A percentile compares a stretch with the other conserved stretches of the same genome.
Conservation (phyloP, 2,113 vertebrate species). For the Cryptotis parvus region DNA sequence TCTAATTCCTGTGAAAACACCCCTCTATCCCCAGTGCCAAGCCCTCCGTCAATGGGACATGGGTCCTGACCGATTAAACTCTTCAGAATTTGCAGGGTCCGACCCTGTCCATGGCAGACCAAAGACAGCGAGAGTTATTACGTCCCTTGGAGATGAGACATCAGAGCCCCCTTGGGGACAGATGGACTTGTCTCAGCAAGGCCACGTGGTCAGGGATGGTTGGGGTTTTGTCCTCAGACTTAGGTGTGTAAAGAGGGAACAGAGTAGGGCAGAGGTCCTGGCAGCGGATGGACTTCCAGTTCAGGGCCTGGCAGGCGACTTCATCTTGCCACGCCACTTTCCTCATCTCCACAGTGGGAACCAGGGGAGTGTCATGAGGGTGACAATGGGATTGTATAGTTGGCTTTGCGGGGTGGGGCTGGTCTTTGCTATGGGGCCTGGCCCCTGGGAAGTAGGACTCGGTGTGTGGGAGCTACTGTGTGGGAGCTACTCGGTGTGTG, state of each 20-base stretch:
- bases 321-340: background rate
- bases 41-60: background rate
- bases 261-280: no score
- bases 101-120: background rate
- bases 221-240: no score
- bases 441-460: fast-evolving
- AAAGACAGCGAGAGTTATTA: background rate
- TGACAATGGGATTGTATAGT: fast-evolving
- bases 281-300: no score
- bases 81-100: background rate
- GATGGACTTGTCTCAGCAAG: background rate
- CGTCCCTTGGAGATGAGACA: background rate
- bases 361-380: background rate
- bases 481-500: fast-evolving
- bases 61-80: background rate
- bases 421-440: fast-evolving
- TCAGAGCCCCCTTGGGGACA: background rate
- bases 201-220: background rate
- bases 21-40: background rate
- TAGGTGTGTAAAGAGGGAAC: no score
- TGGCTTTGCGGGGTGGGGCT: background rate
- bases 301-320: background rate
- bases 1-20: background rate
- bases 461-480: fast-evolving
- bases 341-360: background rate